Conservation (phyloP, 2,888 invertebrate species). For the Barypeithes pellucidus region DNA sequence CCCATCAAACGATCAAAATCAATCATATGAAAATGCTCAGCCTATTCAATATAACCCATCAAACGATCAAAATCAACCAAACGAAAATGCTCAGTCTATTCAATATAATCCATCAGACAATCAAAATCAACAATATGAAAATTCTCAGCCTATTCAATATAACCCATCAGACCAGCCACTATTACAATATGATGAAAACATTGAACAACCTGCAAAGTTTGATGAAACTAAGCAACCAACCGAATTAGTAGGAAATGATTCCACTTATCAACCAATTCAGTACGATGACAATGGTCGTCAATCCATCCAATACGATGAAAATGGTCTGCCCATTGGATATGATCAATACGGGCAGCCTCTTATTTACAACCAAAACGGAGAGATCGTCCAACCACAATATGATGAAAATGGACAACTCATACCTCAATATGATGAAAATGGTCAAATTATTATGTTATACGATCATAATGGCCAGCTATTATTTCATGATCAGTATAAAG, state of each 20-base stretch:
- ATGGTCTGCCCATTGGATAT: conserved; percentile 56
- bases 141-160: conserved; percentile 48
- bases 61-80: conserved; percentile 18
- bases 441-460: conserved; percentile 53
- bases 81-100: no score
- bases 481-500: conserved; percentile 49
- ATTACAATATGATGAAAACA: conserved; percentile 9
- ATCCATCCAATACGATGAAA: conserved; percentile 55
- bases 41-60: conserved; percentile 56
- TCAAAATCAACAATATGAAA: conserved; percentile 42
- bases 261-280: conserved; percentile 50
- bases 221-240: conserved; percentile 49
- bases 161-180: conserved; percentile 43
- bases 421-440: conserved; percentile 59
- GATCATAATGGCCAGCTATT: conserved; percentile 46
- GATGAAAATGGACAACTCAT: conserved; percentile 59
- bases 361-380: conserved; percentile 59
- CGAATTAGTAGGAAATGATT: conserved; percentile 49
- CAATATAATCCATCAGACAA: no score
- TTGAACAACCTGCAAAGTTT: conserved; percentile 36
- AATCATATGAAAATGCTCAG: conserved; percentile 26
- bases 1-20: not conserved
- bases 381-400: conserved; percentile 56
- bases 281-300: conserved; percentile 56
- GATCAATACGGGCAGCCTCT: conserved; percentile 58